phyloP scores from a whole-genome alignment of 2,113 vertebrate genomes.

The Pipra filicauda region DNA sequence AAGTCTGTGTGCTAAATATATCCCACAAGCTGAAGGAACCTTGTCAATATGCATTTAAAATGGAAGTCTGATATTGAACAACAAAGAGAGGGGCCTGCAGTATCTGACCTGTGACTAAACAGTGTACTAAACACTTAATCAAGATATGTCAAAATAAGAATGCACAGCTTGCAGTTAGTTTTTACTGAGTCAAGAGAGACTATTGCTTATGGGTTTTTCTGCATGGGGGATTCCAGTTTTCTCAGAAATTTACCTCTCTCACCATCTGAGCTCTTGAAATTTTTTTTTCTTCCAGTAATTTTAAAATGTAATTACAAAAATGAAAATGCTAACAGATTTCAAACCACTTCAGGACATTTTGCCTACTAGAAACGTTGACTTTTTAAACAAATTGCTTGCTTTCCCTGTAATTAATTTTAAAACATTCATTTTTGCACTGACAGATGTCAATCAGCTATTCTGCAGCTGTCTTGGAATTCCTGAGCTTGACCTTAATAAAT shows the following conservation, averaged over 20 bases:
- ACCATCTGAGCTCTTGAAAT: background rate
- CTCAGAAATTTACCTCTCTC: background rate
- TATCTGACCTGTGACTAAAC: background rate
- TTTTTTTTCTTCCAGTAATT: background rate
- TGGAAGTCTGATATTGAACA: background rate
- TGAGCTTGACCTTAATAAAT: slow-evolving; percentile 48
- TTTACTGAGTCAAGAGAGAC: background rate
- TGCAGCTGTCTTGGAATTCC: slow-evolving; percentile 4
- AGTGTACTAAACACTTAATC: background rate
- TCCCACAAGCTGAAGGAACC: background rate
- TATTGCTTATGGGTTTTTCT: background rate
- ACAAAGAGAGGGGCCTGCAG: background rate
- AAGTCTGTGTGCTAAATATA: background rate
- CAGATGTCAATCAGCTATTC: background rate
- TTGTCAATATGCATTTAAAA: slow-evolving; percentile 13
- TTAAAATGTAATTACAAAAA: slow-evolving; percentile 21
- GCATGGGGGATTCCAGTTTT: background rate
- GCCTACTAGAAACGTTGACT: background rate
- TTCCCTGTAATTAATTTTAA: slow-evolving; percentile 44
- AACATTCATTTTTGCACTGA: slow-evolving; percentile 24
- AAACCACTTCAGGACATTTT: slow-evolving; percentile 17
- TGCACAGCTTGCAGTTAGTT: background rate
- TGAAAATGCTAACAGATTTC: slow-evolving; percentile 31
- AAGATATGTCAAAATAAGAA: background rate
- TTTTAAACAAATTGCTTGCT: slow-evolving; percentile 31